Conservation (phyloP, 2,888 invertebrate species). For the Thalpophila matura region DNA sequence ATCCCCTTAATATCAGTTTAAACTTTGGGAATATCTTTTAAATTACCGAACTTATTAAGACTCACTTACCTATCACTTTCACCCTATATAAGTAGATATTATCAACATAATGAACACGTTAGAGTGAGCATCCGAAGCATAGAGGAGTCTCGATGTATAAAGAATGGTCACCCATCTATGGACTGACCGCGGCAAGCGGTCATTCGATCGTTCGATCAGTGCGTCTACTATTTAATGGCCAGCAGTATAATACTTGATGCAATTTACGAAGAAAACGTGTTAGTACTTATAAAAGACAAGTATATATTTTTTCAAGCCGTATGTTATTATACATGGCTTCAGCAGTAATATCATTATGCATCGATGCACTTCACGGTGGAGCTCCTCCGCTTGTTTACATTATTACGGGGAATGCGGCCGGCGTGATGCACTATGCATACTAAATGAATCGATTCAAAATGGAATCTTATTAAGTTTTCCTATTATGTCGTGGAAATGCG, state of each 20-base stretch:
- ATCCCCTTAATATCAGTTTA: too few species aligned
- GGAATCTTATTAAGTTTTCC: not conserved
- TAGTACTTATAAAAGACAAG: constrained; percentile 8
- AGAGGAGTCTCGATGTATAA: too few species aligned
- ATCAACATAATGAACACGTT: too few species aligned
- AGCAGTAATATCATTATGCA: constrained; percentile 53
- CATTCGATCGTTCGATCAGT: too few species aligned
- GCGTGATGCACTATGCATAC: constrained; percentile 12
- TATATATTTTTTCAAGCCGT: constrained; percentile 24
- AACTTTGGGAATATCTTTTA: too few species aligned
- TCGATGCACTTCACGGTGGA: constrained; percentile 20
- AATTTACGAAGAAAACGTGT: constrained; percentile 1
- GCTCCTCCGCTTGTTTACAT: constrained; percentile 21
- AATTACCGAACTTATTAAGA: too few species aligned
- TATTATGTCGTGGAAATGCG: not conserved
- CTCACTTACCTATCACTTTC: too few species aligned
- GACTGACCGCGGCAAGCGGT: too few species aligned
- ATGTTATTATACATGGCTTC: constrained; percentile 48
- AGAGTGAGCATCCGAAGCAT: too few species aligned
- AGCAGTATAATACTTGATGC: not conserved
- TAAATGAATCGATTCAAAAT: constrained; percentile 7
- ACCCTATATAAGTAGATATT: too few species aligned
- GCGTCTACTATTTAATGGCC: too few species aligned
- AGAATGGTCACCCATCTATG: too few species aligned
- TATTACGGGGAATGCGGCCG: constrained; percentile 5